Evolutionary conservation across 64 coral and sea anemone species (phyloP).

Genomic region (Dendronephthya gigantea): DNA sequence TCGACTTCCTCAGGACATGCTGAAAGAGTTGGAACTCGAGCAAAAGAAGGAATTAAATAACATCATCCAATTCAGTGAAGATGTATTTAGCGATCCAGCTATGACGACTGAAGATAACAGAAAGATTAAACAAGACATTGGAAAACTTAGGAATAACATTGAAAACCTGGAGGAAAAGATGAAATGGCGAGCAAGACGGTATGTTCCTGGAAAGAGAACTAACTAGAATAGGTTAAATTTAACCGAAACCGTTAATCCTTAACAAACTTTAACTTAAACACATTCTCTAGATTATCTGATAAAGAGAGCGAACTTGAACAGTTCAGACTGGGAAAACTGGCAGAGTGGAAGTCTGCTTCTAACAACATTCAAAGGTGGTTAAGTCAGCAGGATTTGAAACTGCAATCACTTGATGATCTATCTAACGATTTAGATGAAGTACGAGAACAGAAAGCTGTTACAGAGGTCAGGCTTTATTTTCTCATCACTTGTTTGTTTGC

Average conservation of each 20-base stretch:
- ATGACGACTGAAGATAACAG: background rate
- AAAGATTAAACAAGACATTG: conserved; percentile 7
- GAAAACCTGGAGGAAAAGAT: background rate
- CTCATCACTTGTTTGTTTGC: background rate
- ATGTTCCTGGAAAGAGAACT: background rate
- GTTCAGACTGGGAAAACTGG: background rate
- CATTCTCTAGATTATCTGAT: background rate
- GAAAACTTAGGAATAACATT: background rate
- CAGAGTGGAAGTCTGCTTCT: background rate
- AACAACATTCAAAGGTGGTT: background rate
- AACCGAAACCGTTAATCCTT: no score
- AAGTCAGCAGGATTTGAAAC: background rate
- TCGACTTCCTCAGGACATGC: conserved; percentile 8
- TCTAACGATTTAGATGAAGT: conserved; percentile 5
- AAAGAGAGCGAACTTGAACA: background rate
- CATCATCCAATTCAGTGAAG: background rate
- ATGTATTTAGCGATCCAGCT: background rate
- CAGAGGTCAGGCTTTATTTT: background rate
- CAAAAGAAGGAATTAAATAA: background rate
- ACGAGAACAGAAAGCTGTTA: background rate
- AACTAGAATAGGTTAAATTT: no score
- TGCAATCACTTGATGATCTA: background rate
- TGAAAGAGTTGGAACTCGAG: background rate
- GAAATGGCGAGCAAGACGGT: conserved; percentile 16
- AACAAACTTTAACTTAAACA: background rate